phyloP scores from a whole-genome alignment of 2,797 vertebrate genomes.

The Pelochelys cantorii region DNA sequence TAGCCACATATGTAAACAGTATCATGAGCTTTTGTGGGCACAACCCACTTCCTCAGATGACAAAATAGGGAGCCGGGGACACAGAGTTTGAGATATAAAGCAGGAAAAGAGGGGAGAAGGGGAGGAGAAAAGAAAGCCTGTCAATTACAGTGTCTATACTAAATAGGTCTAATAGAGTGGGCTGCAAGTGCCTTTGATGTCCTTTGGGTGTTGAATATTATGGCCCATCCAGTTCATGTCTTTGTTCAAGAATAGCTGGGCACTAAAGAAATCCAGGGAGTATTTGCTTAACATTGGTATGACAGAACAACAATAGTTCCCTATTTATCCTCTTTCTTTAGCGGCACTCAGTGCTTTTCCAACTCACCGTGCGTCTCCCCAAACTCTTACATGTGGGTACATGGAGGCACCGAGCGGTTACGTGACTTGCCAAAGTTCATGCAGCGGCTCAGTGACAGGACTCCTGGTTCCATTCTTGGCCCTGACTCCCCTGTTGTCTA shows the following conservation, averaged over 20 bases:
- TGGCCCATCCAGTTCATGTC: too few relatives aligned
- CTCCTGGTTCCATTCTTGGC: background rate
- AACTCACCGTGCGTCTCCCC: background rate
- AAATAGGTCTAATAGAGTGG: too few relatives aligned
- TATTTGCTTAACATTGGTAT: background rate
- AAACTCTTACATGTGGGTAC: background rate
- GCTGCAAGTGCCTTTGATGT: too few relatives aligned
- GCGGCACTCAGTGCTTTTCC: background rate
- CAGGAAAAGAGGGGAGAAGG: too few relatives aligned
- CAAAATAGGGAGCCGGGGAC: too few relatives aligned
- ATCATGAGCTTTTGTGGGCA: too few relatives aligned
- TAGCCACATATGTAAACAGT: too few relatives aligned
- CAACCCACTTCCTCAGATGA: too few relatives aligned
- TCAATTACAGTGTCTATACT: too few relatives aligned
- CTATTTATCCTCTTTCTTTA: background rate
- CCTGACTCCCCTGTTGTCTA: background rate
- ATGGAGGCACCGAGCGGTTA: background rate
- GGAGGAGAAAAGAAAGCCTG: too few relatives aligned
- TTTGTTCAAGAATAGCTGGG: background rate
- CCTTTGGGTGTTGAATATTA: too few relatives aligned
- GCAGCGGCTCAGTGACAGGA: background rate
- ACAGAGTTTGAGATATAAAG: too few relatives aligned
- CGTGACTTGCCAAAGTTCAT: background rate
- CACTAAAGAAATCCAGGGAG: background rate
- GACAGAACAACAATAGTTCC: background rate